Percentiles rank a stretch among this genome's conserved stretches.
Evolutionary conservation across 1,140 invertebrate genomes (phyloP).

Genomic region (Euschistus heros): DNA sequence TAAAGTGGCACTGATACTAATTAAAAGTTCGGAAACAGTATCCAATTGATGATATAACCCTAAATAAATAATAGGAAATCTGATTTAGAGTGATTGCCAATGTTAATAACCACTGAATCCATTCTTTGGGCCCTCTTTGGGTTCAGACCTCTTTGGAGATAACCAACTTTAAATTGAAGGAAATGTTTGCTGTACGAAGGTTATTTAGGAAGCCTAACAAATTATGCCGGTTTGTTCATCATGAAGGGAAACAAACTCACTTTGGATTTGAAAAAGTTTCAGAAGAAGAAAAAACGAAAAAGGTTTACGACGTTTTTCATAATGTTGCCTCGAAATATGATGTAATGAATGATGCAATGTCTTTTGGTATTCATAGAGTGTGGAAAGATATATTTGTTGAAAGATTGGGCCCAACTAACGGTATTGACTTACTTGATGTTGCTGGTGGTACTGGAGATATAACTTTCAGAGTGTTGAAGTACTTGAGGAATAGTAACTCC

Average conservation of each 20-base stretch:
- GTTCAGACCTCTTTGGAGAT: too few species aligned
- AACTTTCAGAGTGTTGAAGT: conserved; percentile 73
- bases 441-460: conserved; percentile 94
- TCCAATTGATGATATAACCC: too few species aligned
- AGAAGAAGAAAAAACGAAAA: conserved; percentile 17
- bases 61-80: too few species aligned
- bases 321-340: conserved; percentile 51
- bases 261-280: conserved; percentile 18
- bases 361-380: conserved; percentile 81
- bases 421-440: conserved; percentile 80
- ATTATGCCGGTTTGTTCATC: too few species aligned
- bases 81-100: too few species aligned
- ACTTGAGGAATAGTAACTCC: conserved; percentile 42
- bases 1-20: too few species aligned
- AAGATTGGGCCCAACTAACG: conserved; percentile 59
- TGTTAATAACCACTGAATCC: too few species aligned
- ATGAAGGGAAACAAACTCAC: conserved; percentile 17
- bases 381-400: conserved; percentile 95
- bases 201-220: too few species aligned
- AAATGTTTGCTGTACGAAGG: too few species aligned
- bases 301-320: conserved; percentile 26
- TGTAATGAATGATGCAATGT: conserved; percentile 98
- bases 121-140: too few species aligned
- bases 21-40: too few species aligned
- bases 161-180: too few species aligned